phyloP scores from a whole-genome alignment of 2,888 invertebrate species.

The Colletes collaris region DNA sequence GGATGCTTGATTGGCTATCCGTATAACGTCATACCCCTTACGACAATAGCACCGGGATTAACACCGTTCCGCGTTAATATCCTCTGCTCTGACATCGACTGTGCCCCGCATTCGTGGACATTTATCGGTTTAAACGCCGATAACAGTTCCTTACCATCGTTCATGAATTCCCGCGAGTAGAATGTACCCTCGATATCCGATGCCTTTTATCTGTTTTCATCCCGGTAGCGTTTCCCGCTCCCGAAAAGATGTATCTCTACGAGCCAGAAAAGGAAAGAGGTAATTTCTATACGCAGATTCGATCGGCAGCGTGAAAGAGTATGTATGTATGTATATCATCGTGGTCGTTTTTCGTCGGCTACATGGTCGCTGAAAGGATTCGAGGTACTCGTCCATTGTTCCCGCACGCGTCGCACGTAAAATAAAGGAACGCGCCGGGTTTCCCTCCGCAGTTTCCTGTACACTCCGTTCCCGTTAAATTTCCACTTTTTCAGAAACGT shows the following conservation, averaged over 20 bases:
- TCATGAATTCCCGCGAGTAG: background rate
- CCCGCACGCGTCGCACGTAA: slow-evolving; percentile 54
- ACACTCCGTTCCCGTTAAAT: slow-evolving; percentile 59
- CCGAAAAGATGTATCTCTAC: too few relatives aligned
- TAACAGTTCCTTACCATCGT: slow-evolving; percentile 17
- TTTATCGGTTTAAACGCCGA: slow-evolving; percentile 37
- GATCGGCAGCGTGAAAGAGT: slow-evolving; percentile 65
- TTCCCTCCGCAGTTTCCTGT: slow-evolving; percentile 34
- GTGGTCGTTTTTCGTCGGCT: slow-evolving; percentile 36
- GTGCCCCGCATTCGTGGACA: slow-evolving; percentile 1
- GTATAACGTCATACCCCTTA: slow-evolving; percentile 69
- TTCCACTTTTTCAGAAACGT: slow-evolving; percentile 66
- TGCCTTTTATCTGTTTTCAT: background rate
- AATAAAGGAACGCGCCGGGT: slow-evolving; percentile 53
- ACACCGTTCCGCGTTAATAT: slow-evolving; percentile 57
- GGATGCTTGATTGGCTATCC: slow-evolving; percentile 74
- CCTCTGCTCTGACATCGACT: background rate
- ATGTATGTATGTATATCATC: slow-evolving; percentile 62
- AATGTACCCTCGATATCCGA: background rate
- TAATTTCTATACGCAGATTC: background rate
- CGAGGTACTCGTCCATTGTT: slow-evolving; percentile 58
- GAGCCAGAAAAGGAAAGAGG: too few relatives aligned
- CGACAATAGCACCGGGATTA: slow-evolving; percentile 68
- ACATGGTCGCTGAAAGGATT: slow-evolving; percentile 67
- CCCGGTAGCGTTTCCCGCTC: background rate